Evolutionary conservation across 2,888 invertebrate genomes (phyloP), one percentile per base, ranked within the genome.

Genomic region (Coelogynopora nodosa): DNA sequence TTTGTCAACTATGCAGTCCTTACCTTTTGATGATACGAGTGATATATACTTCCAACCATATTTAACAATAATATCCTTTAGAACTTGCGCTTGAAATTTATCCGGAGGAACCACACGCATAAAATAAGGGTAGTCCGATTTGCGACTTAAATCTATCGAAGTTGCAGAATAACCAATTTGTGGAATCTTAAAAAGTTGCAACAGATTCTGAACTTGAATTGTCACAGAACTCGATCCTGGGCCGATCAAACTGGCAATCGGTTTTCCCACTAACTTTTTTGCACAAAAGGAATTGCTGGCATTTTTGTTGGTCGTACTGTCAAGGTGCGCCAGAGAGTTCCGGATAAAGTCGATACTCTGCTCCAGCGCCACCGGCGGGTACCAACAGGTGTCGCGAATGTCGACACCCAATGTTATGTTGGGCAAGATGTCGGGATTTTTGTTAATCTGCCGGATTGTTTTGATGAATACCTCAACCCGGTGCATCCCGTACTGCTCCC

Each of bases 311-410:
- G 82, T 26, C 86, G 87, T 13, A 30, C 30, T 82, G 26, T 89
- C 88, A 67, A 86, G 87, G 30, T 89, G 89, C 10, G 89, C 89
- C 89, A 94, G 93, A 67, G 94, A 94, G 90, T 94, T 94, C 82
- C 95, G 93, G 89, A 95, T 94, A 89, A 95, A 94, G 91, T 95
- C 94, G 88, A 95, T 94, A 90, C 94, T 94, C 92, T 95, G 95
- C 90, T 95, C 95, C 88, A 95, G 93, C 31, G 95, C 95, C 0
- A 95, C 94, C 23, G 95, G 94, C 0, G 95, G 94, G 90, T 95
- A 95, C 95, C 95, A 95, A 91, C 95, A 95, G 29, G 95, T 95
- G 92, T 95, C 95, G 0, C 95, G 93, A 88, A 95, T 94, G 91
- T 95, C 95, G 86, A 94, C 93, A 30, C 95, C 95, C 18, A 94